Evolutionary conservation across 2,888 invertebrate genomes (phyloP), one percentile per base, ranked within the genome.

Genomic region (Hesperia comma): DNA sequence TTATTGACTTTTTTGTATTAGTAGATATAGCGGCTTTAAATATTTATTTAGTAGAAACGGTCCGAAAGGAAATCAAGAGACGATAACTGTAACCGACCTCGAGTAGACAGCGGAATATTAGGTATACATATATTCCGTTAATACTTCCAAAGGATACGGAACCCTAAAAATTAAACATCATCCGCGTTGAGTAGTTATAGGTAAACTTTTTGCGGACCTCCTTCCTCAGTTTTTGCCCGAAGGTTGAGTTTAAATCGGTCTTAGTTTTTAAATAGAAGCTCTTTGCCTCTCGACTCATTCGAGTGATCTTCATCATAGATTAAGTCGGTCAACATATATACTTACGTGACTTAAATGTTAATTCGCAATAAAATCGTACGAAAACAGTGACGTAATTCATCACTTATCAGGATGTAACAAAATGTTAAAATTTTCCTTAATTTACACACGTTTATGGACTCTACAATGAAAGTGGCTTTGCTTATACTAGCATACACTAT

Each of bases 201-300:
- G n/a, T n/a, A 41, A 19, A 66, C n/a, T 66, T 66, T 66, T 66
- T 66, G 66, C 54, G 60, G 37, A 15, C 15, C 64, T 60, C 60
- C 58, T 66, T 66, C 66, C 60, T 66, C 73, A 74, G 71, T 76
- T 72, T 78, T 76, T 75, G 73, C 69, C 70, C 75, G 82, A 83
- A 85, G 84, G 85, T 79, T 81, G 74, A 68, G 68, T 70, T 54
- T 68, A 68, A 62, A 63, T 61, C 56, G 69, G 67, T 60, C 67
- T 63, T 69, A 69, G 75, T 81, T 87, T 26, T 90, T 80, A 85
- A 80, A 84, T 82, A 81, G 78, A 77, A 75, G 73, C 77, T 77
- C 21, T 77, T 70, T 71, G 74, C 70, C 75, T 63, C 70, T 73
- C 70, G 71, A 77, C 74, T 75, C 84, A 85, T 81, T 84, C 77